Percentiles rank a stretch among this genome's conserved stretches.
phyloP scores from a whole-genome alignment of 2,888 invertebrate genomes.

The Megaustenia siamemsis region DNA sequence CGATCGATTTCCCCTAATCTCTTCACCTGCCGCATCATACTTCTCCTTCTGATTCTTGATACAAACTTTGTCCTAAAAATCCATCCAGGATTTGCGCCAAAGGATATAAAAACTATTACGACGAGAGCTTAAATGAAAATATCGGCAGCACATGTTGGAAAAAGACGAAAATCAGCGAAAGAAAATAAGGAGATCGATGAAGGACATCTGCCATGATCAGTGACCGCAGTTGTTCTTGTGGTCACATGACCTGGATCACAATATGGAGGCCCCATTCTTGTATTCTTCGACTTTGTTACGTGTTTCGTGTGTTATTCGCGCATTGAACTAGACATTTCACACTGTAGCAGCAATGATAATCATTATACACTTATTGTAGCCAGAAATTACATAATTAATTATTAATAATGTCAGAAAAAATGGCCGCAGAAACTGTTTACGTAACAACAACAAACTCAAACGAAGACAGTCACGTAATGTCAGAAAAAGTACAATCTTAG shows the following conservation, averaged over 20 bases:
- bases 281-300: background rate
- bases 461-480: conserved; percentile 96
- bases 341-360: background rate
- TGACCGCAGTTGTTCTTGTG: conserved; percentile 56
- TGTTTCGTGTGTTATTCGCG: background rate
- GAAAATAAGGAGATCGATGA: background rate
- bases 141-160: background rate
- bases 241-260: conserved; percentile 68
- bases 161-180: background rate
- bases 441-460: conserved; percentile 87
- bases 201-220: background rate
- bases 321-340: background rate
- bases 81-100: too few species aligned
- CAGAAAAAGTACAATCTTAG: conserved; percentile 98
- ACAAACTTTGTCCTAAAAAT: too few species aligned
- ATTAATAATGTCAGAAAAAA: conserved; percentile 41
- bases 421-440: conserved; percentile 88
- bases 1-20: too few species aligned
- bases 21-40: too few species aligned
- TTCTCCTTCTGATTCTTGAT: too few species aligned
- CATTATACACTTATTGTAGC: background rate
- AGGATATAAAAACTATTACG: too few species aligned
- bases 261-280: conserved; percentile 68
- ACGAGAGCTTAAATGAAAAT: too few species aligned
- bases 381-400: background rate